Evolutionary conservation across 2,888 invertebrate genomes (phyloP).

Genomic region (Hydraecia micacea): DNA sequence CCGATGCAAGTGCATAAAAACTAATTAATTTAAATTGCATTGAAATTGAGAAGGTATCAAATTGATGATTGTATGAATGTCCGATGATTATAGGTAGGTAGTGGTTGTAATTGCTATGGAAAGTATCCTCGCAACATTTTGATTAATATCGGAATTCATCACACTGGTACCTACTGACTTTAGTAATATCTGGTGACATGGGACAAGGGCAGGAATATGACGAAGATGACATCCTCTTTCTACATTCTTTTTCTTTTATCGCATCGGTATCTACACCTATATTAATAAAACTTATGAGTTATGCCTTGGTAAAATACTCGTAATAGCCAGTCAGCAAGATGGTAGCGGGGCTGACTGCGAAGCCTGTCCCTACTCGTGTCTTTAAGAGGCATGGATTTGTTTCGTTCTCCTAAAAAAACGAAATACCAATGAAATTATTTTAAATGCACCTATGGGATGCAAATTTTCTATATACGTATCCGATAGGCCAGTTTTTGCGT

Average conservation of each 20-base stretch:
- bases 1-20: slow-evolving; percentile 4
- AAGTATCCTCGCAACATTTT: not conserved
- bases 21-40: slow-evolving; percentile 34
- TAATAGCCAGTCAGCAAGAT: not conserved
- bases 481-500: not conserved
- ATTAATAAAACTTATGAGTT: not conserved
- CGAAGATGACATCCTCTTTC: not conserved
- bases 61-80: not conserved
- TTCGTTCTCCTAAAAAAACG: not conserved
- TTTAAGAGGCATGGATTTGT: not conserved
- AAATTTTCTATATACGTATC: not conserved
- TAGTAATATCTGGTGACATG: not conserved
- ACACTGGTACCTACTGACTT: not conserved
- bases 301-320: not conserved
- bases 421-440: not conserved
- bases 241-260: not conserved
- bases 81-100: not conserved
- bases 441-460: not conserved
- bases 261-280: not conserved
- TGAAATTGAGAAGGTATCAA: slow-evolving; percentile 17
- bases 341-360: not conserved
- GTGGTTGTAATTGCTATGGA: slow-evolving; percentile 7
- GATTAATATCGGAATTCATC: not conserved
- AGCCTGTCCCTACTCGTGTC: not conserved
- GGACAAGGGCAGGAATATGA: not conserved